Evolutionary conservation across 2,797 vertebrate species (phyloP), one percentile per base, ranked within the genome.

Genomic region (Capromys pilorides): DNA sequence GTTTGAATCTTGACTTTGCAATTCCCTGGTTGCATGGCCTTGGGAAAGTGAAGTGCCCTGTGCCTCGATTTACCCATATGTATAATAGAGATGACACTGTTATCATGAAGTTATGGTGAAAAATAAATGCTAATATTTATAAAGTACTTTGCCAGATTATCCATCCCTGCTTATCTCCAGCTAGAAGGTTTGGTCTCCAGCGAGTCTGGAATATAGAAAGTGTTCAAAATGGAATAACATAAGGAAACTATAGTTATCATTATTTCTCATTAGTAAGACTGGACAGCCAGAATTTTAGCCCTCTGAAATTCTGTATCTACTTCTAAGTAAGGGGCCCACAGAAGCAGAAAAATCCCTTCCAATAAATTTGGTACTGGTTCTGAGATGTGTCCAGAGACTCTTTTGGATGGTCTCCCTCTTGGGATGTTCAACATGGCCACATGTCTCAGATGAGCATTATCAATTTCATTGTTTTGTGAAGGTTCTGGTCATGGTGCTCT

Each of bases 401-500:
- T 93, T 94, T 86, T 82, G 45, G 88, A 78, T 61, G n/a, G 6
- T 71, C 24, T 86, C 22, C 39, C 59, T 64, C 9, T 18, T 86
- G 45, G 80, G 62, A 79, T 79, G 45, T 45, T 61, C 28, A 88
- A 78, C 11, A 64, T 14, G 5, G 75, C 80, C 49, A 57, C 31
- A 11, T 61, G 54, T n/a, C 54, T 85, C 67, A 80, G 61, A 93
- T 13, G 19, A 73, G 5, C 26, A 19, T 59, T 75, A 31, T 54
- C 26, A 54, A 73, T 36, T 64, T 61, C 41, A 67, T 64, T 5
- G 9, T 80, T 92, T 91, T 61, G 86, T 80, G 39, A 86, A 86
- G 83, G 83, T 89, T 81, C 39, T 75, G 57, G 62, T 83, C 41
- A 49, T 75, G 85, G 73, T 86, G 49, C 75, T 86, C 88, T 91